These are phyloP conservation scores for Campaea margaritaria DNA, from an alignment of 2,888 invertebrate species.

Conservation along the genomic window DNA sequence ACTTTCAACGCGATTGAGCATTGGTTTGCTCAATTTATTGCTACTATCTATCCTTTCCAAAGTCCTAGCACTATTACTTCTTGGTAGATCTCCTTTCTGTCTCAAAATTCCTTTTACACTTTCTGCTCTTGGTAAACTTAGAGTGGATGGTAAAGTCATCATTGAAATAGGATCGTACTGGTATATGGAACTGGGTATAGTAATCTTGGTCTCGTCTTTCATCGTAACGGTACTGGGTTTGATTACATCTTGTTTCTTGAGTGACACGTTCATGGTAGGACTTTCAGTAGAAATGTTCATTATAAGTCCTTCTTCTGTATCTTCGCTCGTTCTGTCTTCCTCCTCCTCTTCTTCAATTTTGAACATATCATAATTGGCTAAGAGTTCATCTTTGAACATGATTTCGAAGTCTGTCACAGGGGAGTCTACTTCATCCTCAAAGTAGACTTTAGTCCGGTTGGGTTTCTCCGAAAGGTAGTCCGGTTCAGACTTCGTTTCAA, in stretches of 20 bases:
- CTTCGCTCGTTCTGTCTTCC: conserved; percentile 69
- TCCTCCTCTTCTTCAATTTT: conserved; percentile 82
- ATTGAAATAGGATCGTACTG: conserved; percentile 73
- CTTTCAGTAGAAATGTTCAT: conserved; percentile 58
- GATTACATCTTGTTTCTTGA: conserved; percentile 75
- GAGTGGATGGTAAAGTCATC: conserved; percentile 64
- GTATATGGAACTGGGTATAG: conserved; percentile 69
- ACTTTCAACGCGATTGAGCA: conserved; percentile 75
- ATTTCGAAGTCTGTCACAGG: conserved; percentile 83
- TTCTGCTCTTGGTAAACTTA: conserved; percentile 74
- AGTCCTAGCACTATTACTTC: conserved; percentile 72
- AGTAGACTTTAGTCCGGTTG: conserved; percentile 79
- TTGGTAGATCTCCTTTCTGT: conserved; percentile 59
- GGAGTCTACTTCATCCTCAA: conserved; percentile 80
- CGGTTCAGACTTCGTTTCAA: conserved; percentile 79
- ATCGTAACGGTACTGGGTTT: conserved; percentile 78
- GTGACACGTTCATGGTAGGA: conserved; percentile 69
- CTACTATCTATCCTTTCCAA: conserved; percentile 71
- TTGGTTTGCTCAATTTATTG: conserved; percentile 58
- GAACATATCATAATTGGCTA: conserved; percentile 73
- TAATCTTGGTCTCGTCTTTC: conserved; percentile 78
- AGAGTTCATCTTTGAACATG: conserved; percentile 82
- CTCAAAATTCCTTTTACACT: conserved; percentile 76
- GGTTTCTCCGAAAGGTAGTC: conserved; percentile 74
- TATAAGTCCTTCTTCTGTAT: conserved; percentile 74